These are phyloP conservation scores for Poeciliopsis presidionis DNA, from an alignment of 2,797 vertebrate species.

Conservation along the genomic window DNA sequence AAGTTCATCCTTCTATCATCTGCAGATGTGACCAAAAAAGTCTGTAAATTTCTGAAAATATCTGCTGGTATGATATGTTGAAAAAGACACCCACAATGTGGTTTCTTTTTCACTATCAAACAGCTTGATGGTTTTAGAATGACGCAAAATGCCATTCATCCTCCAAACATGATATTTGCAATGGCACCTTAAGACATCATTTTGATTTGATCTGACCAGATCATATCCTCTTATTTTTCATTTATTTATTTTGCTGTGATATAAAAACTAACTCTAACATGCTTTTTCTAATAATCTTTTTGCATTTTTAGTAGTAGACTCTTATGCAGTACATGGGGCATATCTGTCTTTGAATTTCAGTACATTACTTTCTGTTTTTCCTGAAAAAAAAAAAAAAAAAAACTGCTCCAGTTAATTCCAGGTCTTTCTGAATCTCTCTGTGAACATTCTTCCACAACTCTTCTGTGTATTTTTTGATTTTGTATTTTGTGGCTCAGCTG, in stretches of 20 bases:
- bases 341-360: not conserved
- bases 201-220: not conserved
- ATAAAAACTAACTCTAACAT: not conserved
- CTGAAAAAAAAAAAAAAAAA: not conserved
- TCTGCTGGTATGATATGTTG: not conserved
- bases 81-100: not conserved
- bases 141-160: not conserved
- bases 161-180: not conserved
- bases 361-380: not conserved
- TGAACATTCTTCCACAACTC: not conserved
- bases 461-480: not conserved
- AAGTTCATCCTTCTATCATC: not conserved
- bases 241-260: not conserved
- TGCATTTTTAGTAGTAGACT: not conserved
- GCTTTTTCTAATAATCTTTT: not conserved
- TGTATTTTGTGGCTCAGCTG: not conserved
- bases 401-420: not conserved
- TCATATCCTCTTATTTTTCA: not conserved
- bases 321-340: not conserved
- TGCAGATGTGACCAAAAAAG: not conserved
- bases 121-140: not conserved
- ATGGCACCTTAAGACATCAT: not conserved
- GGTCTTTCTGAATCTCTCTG: not conserved
- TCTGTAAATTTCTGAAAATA: not conserved
- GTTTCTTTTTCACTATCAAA: not conserved